A percentile compares a stretch with the other conserved stretches of the same genome.
These are phyloP conservation scores for Brevimyrus niger DNA, from an alignment of 2,113 vertebrate species.

Conservation along the genomic window DNA sequence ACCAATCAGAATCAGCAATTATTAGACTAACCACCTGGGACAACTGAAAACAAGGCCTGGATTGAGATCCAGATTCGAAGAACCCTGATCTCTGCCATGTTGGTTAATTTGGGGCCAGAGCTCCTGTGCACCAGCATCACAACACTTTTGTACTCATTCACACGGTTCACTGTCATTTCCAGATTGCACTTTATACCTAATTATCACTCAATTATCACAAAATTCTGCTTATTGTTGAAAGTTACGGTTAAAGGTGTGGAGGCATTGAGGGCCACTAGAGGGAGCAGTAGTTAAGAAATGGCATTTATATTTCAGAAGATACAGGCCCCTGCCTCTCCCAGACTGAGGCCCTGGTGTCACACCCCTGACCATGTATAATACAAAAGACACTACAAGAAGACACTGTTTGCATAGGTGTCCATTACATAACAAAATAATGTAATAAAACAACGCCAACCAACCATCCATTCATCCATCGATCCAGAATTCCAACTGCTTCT, in stretches of 20 bases:
- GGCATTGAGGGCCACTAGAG: background rate
- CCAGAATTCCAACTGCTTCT: background rate
- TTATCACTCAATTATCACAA: background rate
- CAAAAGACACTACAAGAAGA: background rate
- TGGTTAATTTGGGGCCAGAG: background rate
- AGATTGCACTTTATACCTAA: background rate
- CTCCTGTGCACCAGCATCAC: background rate
- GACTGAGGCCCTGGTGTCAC: background rate
- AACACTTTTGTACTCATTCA: background rate
- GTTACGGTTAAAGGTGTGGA: background rate
- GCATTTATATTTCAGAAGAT: background rate
- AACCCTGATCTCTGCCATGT: background rate
- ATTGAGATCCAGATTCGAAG: too few relatives aligned
- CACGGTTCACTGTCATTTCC: background rate
- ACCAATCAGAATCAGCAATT: too few relatives aligned
- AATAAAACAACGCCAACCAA: background rate
- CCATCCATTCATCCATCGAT: background rate
- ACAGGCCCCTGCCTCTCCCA: background rate
- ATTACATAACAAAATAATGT: background rate
- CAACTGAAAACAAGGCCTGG: too few relatives aligned
- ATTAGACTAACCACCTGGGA: too few relatives aligned
- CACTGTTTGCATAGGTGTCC: background rate
- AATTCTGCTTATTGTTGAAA: background rate
- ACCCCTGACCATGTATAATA: background rate
- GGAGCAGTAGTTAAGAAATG: background rate